Evolutionary conservation across 2,797 vertebrate species (phyloP).

Genomic region (Argentina silus): DNA sequence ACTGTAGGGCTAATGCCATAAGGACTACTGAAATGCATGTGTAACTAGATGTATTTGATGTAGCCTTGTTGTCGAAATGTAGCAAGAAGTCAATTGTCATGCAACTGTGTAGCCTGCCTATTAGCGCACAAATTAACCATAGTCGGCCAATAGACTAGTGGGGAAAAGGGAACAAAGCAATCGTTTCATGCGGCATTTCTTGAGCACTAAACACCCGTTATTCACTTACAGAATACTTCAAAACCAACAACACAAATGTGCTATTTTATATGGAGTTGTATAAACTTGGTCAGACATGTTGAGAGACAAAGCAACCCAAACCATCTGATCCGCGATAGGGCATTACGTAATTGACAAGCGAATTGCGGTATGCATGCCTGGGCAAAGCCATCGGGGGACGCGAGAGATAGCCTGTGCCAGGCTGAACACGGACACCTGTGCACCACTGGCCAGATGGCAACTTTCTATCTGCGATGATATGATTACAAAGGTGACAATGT

Average conservation of each 20-base stretch:
- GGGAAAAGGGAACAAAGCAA: constrained; percentile 73
- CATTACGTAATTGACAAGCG: constrained; percentile 80
- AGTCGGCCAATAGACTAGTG: constrained; percentile 58
- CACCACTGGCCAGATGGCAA: background rate
- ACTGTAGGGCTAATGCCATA: background rate
- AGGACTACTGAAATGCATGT: background rate
- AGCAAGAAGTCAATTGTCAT: no score
- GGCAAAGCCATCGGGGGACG: constrained; percentile 68
- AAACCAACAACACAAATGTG: background rate
- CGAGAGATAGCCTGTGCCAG: constrained; percentile 39
- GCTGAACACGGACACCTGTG: background rate
- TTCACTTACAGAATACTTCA: background rate
- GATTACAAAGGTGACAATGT: background rate
- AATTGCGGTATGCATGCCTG: constrained; percentile 76
- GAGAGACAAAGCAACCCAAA: constrained; percentile 31
- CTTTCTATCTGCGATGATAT: background rate
- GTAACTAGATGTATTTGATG: no score
- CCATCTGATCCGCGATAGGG: constrained; percentile 63
- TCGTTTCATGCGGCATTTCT: constrained; percentile 73
- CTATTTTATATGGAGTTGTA: background rate
- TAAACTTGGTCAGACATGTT: background rate
- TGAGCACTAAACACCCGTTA: constrained; percentile 41
- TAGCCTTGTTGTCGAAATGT: background rate
- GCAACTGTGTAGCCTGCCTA: background rate
- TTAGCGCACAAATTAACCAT: constrained; percentile 65